Evolutionary conservation across 2,888 invertebrate genomes (phyloP).

Genomic region (Agriopis marginaria): DNA sequence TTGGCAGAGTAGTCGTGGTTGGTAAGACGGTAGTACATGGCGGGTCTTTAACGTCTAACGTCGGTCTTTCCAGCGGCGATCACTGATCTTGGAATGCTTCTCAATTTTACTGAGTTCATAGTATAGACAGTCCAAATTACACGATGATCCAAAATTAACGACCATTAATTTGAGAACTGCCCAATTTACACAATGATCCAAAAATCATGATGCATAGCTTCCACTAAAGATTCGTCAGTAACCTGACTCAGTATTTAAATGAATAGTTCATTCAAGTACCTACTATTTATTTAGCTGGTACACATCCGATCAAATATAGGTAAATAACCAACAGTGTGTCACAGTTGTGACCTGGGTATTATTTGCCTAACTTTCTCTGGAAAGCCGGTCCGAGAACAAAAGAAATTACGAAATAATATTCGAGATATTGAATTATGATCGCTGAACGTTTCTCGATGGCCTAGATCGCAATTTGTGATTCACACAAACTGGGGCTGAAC

Average conservation of each 20-base stretch:
- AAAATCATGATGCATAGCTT: constrained; percentile 3
- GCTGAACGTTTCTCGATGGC: constrained; percentile 14
- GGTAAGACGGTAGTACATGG: no score
- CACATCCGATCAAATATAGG: constrained; percentile 43
- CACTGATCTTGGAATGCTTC: no score
- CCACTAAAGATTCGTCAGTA: constrained; percentile 6
- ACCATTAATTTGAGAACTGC: no score
- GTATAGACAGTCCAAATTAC: no score
- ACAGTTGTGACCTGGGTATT: constrained; percentile 49
- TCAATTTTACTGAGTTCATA: no score
- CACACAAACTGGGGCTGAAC: background rate
- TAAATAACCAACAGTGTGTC: constrained; percentile 31
- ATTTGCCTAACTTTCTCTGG: constrained; percentile 50
- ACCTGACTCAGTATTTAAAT: constrained; percentile 35
- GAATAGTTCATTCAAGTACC: constrained; percentile 54
- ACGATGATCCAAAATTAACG: background rate
- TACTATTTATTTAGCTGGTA: constrained; percentile 47
- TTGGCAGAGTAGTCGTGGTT: no score
- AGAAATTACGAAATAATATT: constrained; percentile 19
- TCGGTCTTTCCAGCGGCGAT: no score
- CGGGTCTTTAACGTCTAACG: no score
- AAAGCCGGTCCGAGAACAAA: constrained; percentile 24
- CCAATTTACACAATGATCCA: background rate
- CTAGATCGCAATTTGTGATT: background rate
- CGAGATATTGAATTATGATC: constrained; percentile 28